Percentiles rank a stretch among this genome's conserved stretches.
These are phyloP conservation scores for Acleris sparsana DNA, from an alignment of 2,888 invertebrate genomes.

Conservation along the genomic window DNA sequence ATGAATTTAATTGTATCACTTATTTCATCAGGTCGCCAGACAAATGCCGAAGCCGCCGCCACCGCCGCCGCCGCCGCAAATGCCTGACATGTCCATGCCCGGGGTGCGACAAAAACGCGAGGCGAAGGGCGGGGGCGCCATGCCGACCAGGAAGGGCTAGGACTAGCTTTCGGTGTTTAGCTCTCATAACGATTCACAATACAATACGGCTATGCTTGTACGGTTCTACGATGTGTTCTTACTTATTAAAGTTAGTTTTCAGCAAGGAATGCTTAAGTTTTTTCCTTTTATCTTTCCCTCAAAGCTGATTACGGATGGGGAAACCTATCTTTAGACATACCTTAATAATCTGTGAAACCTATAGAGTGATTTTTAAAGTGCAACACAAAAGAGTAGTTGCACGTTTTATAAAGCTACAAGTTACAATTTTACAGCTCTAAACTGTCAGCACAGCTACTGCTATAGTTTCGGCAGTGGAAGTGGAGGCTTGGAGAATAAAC, in stretches of 20 bases:
- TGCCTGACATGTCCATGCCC: constrained; percentile 34
- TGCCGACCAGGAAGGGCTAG: constrained; percentile 73
- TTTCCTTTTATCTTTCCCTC: no score
- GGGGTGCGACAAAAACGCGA: constrained; percentile 55
- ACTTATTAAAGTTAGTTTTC: constrained; percentile 19
- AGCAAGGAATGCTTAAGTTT: constrained; percentile 11
- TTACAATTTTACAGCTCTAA: no score
- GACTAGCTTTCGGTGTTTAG: neutral
- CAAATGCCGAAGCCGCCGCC: constrained; percentile 47
- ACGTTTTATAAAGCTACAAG: no score
- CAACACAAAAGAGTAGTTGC: no score
- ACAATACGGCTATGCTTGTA: constrained; percentile 18
- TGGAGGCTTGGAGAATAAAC: no score
- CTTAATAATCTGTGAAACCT: no score
- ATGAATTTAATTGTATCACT: constrained; percentile 15
- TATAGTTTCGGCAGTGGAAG: no score
- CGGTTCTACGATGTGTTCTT: constrained; percentile 8
- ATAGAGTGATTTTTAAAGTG: no score
- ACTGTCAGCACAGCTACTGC: no score
- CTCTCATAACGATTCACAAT: neutral
- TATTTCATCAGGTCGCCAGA: constrained; percentile 54
- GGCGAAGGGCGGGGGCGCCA: constrained; percentile 72
- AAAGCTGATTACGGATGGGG: no score
- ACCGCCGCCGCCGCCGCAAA: constrained; percentile 38
- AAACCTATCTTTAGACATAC: no score